Conservation (phyloP, 2,797 vertebrate genomes). For the Geotrypetes seraphini region DNA sequence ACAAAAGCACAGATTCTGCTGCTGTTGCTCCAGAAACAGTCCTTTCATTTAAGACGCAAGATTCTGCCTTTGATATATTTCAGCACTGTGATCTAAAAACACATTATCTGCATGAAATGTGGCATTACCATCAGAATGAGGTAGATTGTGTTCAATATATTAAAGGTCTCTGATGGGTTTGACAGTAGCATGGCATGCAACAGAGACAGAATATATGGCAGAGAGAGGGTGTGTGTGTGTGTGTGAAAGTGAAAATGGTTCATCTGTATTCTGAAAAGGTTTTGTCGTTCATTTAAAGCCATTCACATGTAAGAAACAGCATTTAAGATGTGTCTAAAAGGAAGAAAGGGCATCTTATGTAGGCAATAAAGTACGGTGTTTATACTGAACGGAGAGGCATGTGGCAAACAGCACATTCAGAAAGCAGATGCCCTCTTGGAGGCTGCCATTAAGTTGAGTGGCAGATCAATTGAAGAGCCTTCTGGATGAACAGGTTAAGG, state of each 20-base stretch:
- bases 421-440: background rate
- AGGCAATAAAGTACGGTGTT: slow-evolving; percentile 14
- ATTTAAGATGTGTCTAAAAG: slow-evolving; percentile 31
- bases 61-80: slow-evolving; percentile 23
- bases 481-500: no score
- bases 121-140: slow-evolving; percentile 37
- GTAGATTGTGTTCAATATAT: slow-evolving; percentile 27
- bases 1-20: no score
- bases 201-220: no score
- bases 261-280: slow-evolving; percentile 39
- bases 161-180: slow-evolving; percentile 31
- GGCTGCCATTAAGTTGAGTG: background rate
- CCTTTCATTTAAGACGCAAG: no score
- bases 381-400: slow-evolving; percentile 12
- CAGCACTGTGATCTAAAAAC: slow-evolving; percentile 11
- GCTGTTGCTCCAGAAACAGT: no score
- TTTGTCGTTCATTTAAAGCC: slow-evolving; percentile 25
- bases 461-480: no score
- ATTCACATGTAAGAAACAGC: slow-evolving; percentile 35
- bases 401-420: slow-evolving; percentile 20
- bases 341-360: slow-evolving; percentile 8
- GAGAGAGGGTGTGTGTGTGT: slow-evolving; percentile 23
- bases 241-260: slow-evolving; percentile 34
- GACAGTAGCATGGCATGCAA: slow-evolving; percentile 33
- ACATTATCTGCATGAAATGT: slow-evolving; percentile 32